Conservation (phyloP, 2,113 vertebrate genomes). For the Pangasianodon gigas region DNA sequence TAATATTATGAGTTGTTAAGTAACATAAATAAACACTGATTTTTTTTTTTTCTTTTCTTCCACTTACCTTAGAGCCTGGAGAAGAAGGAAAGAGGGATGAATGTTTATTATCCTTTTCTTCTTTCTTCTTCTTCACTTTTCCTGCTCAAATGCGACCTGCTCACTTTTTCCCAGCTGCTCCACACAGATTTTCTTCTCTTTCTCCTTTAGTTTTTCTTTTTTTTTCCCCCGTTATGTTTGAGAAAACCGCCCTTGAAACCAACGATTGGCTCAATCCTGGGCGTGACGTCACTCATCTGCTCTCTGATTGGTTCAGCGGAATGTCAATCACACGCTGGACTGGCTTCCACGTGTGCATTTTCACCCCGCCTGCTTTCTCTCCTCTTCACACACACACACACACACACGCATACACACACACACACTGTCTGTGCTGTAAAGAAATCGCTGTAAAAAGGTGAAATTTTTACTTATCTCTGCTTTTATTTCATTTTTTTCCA, state of each 20-base stretch:
- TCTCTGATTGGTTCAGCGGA: slow-evolving; percentile 55
- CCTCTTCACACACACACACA: background rate
- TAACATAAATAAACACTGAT: background rate
- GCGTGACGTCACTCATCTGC: slow-evolving; percentile 24
- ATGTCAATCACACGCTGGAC: slow-evolving; percentile 58
- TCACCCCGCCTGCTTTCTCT: slow-evolving; percentile 53
- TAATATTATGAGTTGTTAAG: background rate
- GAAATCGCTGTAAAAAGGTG: background rate
- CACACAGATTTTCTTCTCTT: slow-evolving; percentile 23
- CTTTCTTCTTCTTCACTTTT: background rate
- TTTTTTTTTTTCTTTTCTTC: background rate
- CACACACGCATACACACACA: too few species aligned
- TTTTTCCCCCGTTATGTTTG: background rate
- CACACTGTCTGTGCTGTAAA: too few species aligned
- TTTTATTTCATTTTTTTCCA: background rate
- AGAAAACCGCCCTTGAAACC: background rate
- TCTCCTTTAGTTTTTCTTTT: background rate
- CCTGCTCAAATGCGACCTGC: background rate
- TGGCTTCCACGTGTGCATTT: slow-evolving; percentile 76
- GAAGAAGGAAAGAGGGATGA: too few species aligned
- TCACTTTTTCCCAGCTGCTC: slow-evolving; percentile 41
- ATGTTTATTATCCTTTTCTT: background rate
- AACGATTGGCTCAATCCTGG: slow-evolving; percentile 56
- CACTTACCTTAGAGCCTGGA: background rate
- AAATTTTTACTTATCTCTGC: background rate